Conservation (phyloP, 2,888 invertebrate genomes). For the Napeogenes sylphis region DNA sequence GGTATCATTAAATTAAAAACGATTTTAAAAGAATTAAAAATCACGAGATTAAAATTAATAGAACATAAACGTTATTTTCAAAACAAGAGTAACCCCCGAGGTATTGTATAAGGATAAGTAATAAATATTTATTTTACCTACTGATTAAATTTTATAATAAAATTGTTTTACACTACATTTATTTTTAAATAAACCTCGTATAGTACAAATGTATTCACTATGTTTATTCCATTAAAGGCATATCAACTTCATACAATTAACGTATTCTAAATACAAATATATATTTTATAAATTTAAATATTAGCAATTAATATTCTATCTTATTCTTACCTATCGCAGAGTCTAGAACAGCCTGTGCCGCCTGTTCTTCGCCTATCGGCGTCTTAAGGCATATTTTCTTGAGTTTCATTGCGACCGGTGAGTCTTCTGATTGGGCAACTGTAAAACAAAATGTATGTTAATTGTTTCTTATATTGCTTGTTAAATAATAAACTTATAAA, state of each 20-base stretch:
- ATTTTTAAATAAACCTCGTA: too few relatives aligned
- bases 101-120: too few relatives aligned
- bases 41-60: background rate
- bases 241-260: too few relatives aligned
- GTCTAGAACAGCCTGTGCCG: slow-evolving; percentile 82
- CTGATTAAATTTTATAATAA: too few relatives aligned
- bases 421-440: slow-evolving; percentile 83
- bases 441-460: slow-evolving; percentile 46
- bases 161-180: too few relatives aligned
- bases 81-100: too few relatives aligned
- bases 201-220: too few relatives aligned
- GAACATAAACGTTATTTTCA: too few relatives aligned
- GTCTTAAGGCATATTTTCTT: slow-evolving; percentile 85
- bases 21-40: slow-evolving; percentile 6
- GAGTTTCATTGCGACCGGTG: slow-evolving; percentile 83
- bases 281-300: background rate
- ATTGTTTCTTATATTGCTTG: slow-evolving; percentile 4
- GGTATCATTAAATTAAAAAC: background rate
- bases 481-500: background rate
- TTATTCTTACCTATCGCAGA: slow-evolving; percentile 78
- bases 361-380: slow-evolving; percentile 83
- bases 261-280: background rate
- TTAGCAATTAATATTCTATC: slow-evolving; percentile 5
- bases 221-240: too few relatives aligned
- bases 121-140: too few relatives aligned